phyloP scores from a whole-genome alignment of 2,888 invertebrate species.

The Synergus umbraculus region DNA sequence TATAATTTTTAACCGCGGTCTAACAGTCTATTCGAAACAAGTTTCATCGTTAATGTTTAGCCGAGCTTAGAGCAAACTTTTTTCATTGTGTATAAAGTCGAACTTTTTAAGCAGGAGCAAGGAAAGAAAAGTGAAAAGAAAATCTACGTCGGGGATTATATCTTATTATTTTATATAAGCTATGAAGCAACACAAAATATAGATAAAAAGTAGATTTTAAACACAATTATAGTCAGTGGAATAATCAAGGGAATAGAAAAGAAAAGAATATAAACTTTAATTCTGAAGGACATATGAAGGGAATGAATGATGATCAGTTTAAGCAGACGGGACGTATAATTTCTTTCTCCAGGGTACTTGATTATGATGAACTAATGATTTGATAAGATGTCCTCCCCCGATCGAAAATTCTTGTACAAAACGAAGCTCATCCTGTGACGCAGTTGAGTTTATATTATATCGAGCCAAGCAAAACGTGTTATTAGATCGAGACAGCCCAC shows the following conservation, averaged over 20 bases:
- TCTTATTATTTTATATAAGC: background rate
- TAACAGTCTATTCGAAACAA: conserved; percentile 1
- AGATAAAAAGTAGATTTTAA: no score
- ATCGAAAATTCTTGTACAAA: background rate
- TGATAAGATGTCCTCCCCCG: conserved; percentile 26
- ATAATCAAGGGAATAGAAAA: background rate
- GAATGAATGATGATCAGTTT: background rate
- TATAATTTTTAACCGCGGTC: conserved; percentile 1
- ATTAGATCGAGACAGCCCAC: conserved; percentile 72
- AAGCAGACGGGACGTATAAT: conserved; percentile 6
- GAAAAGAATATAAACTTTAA: background rate
- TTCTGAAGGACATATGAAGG: background rate
- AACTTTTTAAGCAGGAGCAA: conserved; percentile 6
- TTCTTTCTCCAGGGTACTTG: conserved; percentile 12
- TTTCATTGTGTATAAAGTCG: background rate
- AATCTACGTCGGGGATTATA: background rate
- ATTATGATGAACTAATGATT: conserved; percentile 30
- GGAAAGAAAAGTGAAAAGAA: conserved; percentile 4
- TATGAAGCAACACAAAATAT: background rate
- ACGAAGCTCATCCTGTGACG: background rate
- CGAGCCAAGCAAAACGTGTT: conserved; percentile 64
- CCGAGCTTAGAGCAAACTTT: conserved; percentile 1
- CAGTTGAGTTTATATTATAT: conserved; percentile 37
- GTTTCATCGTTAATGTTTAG: background rate
- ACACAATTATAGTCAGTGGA: background rate